Conservation (phyloP, 2,113 vertebrate genomes). For the Alouatta palliata region DNA sequence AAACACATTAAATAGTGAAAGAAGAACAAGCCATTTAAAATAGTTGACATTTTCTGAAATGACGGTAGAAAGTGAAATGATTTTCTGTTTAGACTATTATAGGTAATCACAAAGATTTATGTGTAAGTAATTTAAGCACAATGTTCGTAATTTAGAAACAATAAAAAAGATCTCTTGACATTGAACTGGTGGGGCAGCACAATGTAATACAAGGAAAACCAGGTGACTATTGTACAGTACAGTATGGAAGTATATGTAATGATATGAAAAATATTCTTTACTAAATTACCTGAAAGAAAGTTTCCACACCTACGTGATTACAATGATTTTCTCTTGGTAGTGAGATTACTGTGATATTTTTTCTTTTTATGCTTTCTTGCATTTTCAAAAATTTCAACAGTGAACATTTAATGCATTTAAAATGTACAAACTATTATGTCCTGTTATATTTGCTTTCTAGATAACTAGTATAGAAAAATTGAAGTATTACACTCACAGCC, state of each 20-base stretch:
- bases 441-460: conserved; percentile 8
- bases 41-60: no score
- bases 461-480: not conserved
- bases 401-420: not conserved
- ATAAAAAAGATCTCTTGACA: not conserved
- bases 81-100: not conserved
- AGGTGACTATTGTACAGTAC: not conserved
- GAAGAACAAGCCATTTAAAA: no score
- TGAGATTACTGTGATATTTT: not conserved
- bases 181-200: not conserved
- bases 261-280: conserved; percentile 12
- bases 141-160: not conserved
- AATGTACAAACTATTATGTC: not conserved
- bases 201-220: not conserved
- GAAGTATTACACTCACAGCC: not conserved
- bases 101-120: not conserved
- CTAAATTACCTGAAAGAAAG: conserved; percentile 55
- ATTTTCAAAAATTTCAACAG: conserved; percentile 19
- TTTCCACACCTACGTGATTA: not conserved
- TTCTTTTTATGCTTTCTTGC: not conserved
- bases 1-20: no score
- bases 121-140: not conserved
- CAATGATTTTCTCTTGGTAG: conserved; percentile 34
- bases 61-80: no score
- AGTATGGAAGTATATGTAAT: conserved; percentile 45